Evolutionary conservation across 2,888 invertebrate species (phyloP).

Genomic region (Neoaliturus tenellus): DNA sequence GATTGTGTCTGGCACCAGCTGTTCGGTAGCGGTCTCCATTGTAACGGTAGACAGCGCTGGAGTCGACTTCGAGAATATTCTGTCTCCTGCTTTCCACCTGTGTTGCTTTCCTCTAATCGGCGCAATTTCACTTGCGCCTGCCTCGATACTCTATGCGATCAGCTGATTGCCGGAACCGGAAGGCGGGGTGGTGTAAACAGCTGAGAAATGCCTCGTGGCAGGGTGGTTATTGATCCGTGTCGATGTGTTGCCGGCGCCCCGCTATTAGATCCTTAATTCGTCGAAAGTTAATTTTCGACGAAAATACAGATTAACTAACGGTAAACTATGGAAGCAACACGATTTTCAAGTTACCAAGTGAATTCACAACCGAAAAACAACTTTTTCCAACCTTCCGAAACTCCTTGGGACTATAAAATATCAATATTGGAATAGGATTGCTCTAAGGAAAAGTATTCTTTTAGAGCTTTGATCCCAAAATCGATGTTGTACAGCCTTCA

Average conservation of each 20-base stretch:
- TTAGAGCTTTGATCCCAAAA: not conserved
- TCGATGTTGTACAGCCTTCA: not conserved
- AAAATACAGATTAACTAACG: not conserved
- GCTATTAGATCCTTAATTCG: not conserved
- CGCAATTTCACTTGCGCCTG: not conserved
- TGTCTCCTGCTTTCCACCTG: not conserved
- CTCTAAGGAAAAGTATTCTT: not conserved
- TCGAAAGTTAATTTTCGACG: not conserved
- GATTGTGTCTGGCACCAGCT: constrained; percentile 41
- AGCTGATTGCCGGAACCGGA: constrained; percentile 14
- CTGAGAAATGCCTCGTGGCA: not conserved
- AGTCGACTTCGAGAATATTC: constrained; percentile 7
- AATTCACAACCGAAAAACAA: not conserved
- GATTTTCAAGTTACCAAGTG: too few relatives aligned
- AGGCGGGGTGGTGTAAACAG: constrained; percentile 1
- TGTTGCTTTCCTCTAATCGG: not conserved
- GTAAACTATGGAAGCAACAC: too few relatives aligned
- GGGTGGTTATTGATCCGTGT: not conserved
- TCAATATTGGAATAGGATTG: not conserved
- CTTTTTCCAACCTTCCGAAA: not conserved
- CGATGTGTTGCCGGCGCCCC: not conserved
- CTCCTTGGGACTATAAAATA: not conserved
- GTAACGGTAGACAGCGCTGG: not conserved
- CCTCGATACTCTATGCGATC: not conserved
- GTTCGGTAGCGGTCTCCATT: constrained; percentile 63